Conservation (phyloP, 2,113 vertebrate species). For the Lanius collurio region DNA sequence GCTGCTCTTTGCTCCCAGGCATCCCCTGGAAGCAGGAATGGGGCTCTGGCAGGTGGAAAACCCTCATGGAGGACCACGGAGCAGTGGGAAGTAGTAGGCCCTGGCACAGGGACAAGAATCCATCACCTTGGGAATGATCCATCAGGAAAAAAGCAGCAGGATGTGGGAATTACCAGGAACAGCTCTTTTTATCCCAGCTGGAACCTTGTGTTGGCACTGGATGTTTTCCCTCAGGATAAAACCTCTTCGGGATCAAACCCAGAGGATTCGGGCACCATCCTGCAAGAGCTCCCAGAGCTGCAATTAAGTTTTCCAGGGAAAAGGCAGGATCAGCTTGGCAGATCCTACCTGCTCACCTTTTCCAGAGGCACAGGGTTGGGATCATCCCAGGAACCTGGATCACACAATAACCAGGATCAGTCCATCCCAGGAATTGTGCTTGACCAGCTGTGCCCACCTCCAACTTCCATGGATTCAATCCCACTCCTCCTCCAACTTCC, state of each 20-base stretch:
- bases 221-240: background rate
- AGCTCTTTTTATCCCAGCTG: background rate
- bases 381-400: background rate
- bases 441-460: background rate
- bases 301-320: background rate
- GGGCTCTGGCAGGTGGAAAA: background rate
- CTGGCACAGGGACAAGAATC: background rate
- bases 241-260: background rate
- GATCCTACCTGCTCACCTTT: background rate
- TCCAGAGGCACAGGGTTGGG: background rate
- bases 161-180: background rate
- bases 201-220: background rate
- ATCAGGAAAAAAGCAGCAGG: background rate
- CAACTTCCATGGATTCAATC: background rate
- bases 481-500: background rate
- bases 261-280: background rate
- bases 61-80: background rate
- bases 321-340: fast-evolving
- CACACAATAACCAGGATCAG: background rate
- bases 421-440: background rate
- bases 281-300: background rate
- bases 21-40: background rate
- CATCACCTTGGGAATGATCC: background rate
- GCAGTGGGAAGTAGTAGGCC: background rate
- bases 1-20: background rate